phyloP scores from a whole-genome alignment of 2,797 vertebrate genomes.

The Trachurus trachurus region DNA sequence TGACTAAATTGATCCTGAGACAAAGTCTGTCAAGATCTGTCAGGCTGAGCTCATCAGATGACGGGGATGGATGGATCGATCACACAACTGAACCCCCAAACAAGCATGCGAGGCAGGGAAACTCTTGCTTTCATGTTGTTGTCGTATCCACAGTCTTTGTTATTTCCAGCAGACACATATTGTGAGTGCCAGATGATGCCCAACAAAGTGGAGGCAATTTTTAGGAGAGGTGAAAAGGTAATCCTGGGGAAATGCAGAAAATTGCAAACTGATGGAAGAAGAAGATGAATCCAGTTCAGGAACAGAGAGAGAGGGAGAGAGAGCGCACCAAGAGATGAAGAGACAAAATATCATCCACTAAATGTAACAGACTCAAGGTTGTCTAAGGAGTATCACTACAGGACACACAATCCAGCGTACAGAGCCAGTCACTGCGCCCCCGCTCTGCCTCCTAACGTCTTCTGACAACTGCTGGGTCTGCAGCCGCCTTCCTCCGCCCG shows the following conservation, averaged over 20 bases:
- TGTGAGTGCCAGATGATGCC: not conserved
- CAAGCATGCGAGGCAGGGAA: not conserved
- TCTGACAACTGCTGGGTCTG: conserved; percentile 1
- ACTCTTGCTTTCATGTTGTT: not conserved
- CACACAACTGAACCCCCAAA: not conserved
- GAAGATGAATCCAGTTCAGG: not conserved
- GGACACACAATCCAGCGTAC: not conserved
- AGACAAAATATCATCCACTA: not conserved
- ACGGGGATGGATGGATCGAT: not conserved
- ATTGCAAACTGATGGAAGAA: not conserved
- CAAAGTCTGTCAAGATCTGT: not conserved
- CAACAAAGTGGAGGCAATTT: not conserved
- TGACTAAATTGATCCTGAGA: not conserved
- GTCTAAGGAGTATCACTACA: not conserved
- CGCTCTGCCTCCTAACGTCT: not conserved
- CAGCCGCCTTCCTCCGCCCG: conserved; percentile 17
- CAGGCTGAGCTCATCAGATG: not conserved
- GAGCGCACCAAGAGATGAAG: not conserved
- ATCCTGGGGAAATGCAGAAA: not conserved
- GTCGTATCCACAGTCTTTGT: not conserved
- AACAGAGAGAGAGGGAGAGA: not conserved
- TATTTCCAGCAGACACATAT: not conserved
- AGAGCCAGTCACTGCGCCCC: not conserved
- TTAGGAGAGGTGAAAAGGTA: not conserved
- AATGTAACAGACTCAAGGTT: not conserved